phyloP scores from a whole-genome alignment of 2,888 invertebrate genomes.

The Kuschelorhynchus macadamiae region DNA sequence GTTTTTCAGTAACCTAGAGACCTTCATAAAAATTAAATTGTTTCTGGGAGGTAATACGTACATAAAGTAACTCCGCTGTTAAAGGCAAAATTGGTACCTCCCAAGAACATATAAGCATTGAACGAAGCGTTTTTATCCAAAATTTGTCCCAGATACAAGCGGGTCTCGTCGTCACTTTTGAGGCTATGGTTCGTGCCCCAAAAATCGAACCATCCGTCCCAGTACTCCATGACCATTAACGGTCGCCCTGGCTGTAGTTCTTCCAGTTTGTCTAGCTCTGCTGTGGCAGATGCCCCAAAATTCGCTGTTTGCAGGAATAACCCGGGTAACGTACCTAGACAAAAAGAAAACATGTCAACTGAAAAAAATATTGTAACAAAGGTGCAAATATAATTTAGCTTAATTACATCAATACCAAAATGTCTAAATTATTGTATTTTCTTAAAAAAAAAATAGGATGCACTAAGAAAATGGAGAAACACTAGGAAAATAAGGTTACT shows the following conservation, averaged over 20 bases:
- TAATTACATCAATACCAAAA: too few relatives aligned
- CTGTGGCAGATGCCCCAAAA: constrained; percentile 44
- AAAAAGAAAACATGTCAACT: neutral
- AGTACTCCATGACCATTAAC: constrained; percentile 74
- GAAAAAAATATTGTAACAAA: too few relatives aligned
- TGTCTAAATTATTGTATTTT: too few relatives aligned
- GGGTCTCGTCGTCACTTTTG: constrained; percentile 52
- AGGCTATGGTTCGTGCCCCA: constrained; percentile 68
- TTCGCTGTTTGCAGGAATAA: constrained; percentile 52
- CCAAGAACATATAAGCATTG: constrained; percentile 71
- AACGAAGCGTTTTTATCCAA: constrained; percentile 56
- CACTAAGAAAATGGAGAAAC: too few relatives aligned
- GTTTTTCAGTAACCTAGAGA: too few relatives aligned
- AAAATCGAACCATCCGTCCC: constrained; percentile 75
- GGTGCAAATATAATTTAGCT: too few relatives aligned
- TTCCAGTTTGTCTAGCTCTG: constrained; percentile 49
- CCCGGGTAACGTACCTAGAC: constrained; percentile 49
- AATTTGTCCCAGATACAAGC: constrained; percentile 55
- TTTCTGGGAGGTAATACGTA: too few relatives aligned
- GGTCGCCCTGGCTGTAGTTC: constrained; percentile 64
- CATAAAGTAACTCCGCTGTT: constrained; percentile 58
- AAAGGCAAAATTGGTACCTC: constrained; percentile 88
- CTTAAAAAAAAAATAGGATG: too few relatives aligned
- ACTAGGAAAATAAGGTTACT: too few relatives aligned
- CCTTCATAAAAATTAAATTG: too few relatives aligned